Evolutionary conservation across 2,888 invertebrate species (phyloP).

Genomic region (Oscheius sp.): DNA sequence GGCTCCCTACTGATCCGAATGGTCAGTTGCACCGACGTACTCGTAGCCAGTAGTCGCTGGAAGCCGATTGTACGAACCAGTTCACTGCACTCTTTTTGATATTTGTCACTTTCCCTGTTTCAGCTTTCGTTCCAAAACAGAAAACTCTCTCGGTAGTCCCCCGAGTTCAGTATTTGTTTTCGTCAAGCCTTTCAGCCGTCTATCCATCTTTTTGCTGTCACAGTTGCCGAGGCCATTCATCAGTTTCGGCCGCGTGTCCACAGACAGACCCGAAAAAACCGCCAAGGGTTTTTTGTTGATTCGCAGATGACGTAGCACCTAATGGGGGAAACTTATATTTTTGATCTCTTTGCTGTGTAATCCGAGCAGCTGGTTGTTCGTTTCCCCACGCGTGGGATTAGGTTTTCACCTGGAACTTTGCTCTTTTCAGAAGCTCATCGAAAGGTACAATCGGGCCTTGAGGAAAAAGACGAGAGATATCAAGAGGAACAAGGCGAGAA

Average conservation of each 20-base stretch:
- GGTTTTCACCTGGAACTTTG: too few relatives aligned
- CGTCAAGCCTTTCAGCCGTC: background rate
- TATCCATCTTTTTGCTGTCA: conserved; percentile 8
- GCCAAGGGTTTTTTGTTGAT: background rate
- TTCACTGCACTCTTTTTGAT: too few relatives aligned
- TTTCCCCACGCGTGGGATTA: too few relatives aligned
- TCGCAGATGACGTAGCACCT: background rate
- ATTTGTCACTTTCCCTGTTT: background rate
- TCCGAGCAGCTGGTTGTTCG: background rate
- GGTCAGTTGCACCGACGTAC: too few relatives aligned
- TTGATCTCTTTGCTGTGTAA: conserved; percentile 9
- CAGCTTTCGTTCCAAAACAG: background rate
- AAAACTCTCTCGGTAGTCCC: background rate
- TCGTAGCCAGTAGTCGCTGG: too few relatives aligned
- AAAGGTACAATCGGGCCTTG: conserved; percentile 7
- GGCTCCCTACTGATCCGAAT: too few relatives aligned
- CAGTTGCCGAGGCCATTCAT: conserved; percentile 14
- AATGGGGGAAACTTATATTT: background rate
- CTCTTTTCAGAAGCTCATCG: conserved; percentile 30
- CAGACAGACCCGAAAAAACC: background rate
- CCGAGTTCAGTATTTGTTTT: background rate
- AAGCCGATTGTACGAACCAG: too few relatives aligned
- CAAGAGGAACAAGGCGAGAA: conserved; percentile 11
- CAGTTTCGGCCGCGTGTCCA: background rate
- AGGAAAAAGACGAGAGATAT: conserved; percentile 25